A percentile compares a stretch with the other conserved stretches of the same genome.
phyloP scores from a whole-genome alignment of 1,140 invertebrate genomes.

The Brevipalpus yothersi region DNA sequence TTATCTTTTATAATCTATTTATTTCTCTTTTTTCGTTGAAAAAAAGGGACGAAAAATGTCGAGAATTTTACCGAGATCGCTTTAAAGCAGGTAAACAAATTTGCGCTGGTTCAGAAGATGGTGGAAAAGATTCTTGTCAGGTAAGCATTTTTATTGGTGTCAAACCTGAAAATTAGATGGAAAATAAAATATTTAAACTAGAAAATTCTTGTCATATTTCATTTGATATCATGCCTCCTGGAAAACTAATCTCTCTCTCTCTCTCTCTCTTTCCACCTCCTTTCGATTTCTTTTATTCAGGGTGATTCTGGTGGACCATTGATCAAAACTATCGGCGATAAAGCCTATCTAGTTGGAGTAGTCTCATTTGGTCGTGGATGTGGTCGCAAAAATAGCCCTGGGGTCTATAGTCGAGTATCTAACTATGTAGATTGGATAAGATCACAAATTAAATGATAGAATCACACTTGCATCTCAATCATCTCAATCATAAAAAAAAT shows the following conservation, averaged over 20 bases:
- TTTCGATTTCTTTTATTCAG: constrained; percentile 5
- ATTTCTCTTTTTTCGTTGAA: too few relatives aligned
- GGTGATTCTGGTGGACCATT: constrained; percentile 10
- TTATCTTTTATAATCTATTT: too few relatives aligned
- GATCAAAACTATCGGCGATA: constrained; percentile 17
- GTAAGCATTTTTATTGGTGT: constrained; percentile 1
- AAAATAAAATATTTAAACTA: too few relatives aligned
- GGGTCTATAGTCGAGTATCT: constrained; percentile 50
- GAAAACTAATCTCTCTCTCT: background rate
- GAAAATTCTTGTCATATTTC: background rate
- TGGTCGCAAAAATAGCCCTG: constrained; percentile 28
- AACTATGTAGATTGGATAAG: constrained; percentile 18
- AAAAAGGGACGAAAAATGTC: background rate
- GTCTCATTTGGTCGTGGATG: constrained; percentile 29
- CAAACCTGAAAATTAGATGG: background rate
- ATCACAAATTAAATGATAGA: background rate
- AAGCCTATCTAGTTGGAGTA: constrained; percentile 50
- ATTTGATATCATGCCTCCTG: background rate
- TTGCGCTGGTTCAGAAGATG: constrained; percentile 42
- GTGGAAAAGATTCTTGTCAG: constrained; percentile 51
- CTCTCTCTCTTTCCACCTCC: background rate
- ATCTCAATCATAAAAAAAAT: too few relatives aligned
- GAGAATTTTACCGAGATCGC: constrained; percentile 3
- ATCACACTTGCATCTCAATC: too few relatives aligned
- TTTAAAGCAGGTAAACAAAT: constrained; percentile 26